Base-by-base conservation (phyloP, 2,113 vertebrate species). In the Solea solea region DNA sequence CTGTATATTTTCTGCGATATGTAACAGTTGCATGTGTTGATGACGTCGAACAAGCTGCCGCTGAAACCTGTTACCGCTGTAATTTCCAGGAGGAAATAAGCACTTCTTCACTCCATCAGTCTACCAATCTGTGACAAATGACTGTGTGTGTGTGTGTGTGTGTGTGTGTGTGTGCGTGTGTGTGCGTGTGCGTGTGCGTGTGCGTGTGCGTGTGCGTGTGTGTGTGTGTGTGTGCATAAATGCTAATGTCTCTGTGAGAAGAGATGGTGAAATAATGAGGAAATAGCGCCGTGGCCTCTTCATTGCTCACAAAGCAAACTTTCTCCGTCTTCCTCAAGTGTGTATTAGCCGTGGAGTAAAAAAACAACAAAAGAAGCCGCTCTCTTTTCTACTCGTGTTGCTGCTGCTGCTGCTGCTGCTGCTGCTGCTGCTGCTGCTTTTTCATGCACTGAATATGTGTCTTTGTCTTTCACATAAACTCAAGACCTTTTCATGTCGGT, bases 231-330 rank as follows among this genome's bases (percentile, higher is more conserved):
- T 83, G 85, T 83, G 79, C 73, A 76, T 81, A 82, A 80, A 66
- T 79, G 83, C 49, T 78, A 68, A 83, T 78, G 78, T 66, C 40
- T 72, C 76, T 44, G 59, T 34, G 34, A 34, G 34, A 34, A 34
- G 62, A 81, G 94, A 94, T 93, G 94, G 93, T 93, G 93, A 93
- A 94, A 94, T 95, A 95, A 95, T 94, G 93, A 95, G 92, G 91
- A 93, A 34, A 34, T 34, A 94, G 90, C 90, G 86, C 86, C 88
- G 87, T 88, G 90, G 93, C 90, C 91, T 93, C 90, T 92, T 92
- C 92, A 67, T 52, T 88, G 89, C 82, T 93, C 93, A 94, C 94
- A 94, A 95, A 92, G 81, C 66, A 60, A 70, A 69, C 79, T 16
- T 57, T 12, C 9, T 14, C 28, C 15, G 28, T 82, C 66, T 72